Percentiles rank a stretch among this genome's conserved stretches.
Evolutionary conservation across 92 coral and sea anemone genomes (phyloP).

Genomic region (Porites evermanni): DNA sequence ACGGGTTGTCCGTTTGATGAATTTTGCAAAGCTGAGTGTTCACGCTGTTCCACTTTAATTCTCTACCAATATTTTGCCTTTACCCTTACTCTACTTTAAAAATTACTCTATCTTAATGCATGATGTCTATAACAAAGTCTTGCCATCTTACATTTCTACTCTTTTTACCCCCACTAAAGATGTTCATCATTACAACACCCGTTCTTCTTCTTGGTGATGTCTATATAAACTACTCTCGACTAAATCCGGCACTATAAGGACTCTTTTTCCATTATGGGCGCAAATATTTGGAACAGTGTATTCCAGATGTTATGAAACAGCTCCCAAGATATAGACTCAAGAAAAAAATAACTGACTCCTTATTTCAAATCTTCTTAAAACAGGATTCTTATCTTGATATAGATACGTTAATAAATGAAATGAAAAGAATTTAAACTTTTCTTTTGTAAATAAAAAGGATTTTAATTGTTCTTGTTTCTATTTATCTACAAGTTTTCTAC

Average conservation of each 20-base stretch:
- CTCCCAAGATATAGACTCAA: no score
- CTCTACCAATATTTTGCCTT: no score
- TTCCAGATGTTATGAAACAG: conserved; percentile 18
- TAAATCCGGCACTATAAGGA: conserved; percentile 34
- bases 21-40: not conserved
- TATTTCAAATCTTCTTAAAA: conserved; percentile 25
- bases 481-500: conserved; percentile 22
- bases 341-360: not conserved
- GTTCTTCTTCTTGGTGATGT: not conserved
- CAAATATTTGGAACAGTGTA: conserved; percentile 44
- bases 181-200: conserved; percentile 40
- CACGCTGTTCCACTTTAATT: no score
- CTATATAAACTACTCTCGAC: not conserved
- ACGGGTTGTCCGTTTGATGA: conserved; percentile 4
- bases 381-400: no score
- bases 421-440: no score
- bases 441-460: conserved; percentile 27
- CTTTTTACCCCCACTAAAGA: conserved; percentile 48
- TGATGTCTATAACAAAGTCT: conserved; percentile 4
- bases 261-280: conserved; percentile 45
- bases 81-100: no score
- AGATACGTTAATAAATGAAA: no score
- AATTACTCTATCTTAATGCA: no score
- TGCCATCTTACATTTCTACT: conserved; percentile 33
- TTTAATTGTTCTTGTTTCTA: not conserved